Conservation (phyloP, 2,888 invertebrate genomes). For the Chloromyia formosa region DNA sequence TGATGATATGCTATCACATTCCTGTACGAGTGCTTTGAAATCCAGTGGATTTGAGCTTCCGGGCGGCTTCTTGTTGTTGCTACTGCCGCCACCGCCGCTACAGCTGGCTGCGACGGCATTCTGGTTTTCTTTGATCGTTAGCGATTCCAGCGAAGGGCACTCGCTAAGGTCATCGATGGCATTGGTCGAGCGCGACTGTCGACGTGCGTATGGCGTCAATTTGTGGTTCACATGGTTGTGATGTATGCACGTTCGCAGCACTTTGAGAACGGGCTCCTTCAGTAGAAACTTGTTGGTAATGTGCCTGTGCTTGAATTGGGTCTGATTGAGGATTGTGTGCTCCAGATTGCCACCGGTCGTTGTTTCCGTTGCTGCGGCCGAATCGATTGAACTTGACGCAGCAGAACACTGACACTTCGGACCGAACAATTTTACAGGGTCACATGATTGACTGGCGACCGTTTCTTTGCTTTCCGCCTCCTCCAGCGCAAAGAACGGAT, state of each 20-base stretch:
- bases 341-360: constrained; percentile 37
- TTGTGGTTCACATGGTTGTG: constrained; percentile 50
- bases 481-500: constrained; percentile 54
- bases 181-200: constrained; percentile 36
- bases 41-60: constrained; percentile 46
- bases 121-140: constrained; percentile 40
- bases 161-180: constrained; percentile 26
- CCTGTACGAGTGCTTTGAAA: constrained; percentile 58
- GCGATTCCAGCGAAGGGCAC: constrained; percentile 44
- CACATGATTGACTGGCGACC: constrained; percentile 35
- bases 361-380: constrained; percentile 5
- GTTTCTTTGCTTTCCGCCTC: constrained; percentile 57
- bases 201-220: constrained; percentile 10
- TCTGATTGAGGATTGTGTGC: constrained; percentile 48
- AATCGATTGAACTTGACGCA: neutral
- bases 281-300: constrained; percentile 46
- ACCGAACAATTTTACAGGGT: constrained; percentile 47
- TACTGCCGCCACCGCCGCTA: neutral
- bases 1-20: constrained; percentile 54
- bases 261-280: constrained; percentile 52
- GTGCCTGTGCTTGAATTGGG: constrained; percentile 48
- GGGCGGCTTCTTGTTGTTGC: neutral
- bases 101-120: neutral
- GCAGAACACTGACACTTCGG: constrained; percentile 45
- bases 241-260: constrained; percentile 52